A percentile compares a stretch with the other conserved stretches of the same genome.
Evolutionary conservation across 2,113 vertebrate genomes (phyloP).

Genomic region (Hydrochoerus hydrochaeris): DNA sequence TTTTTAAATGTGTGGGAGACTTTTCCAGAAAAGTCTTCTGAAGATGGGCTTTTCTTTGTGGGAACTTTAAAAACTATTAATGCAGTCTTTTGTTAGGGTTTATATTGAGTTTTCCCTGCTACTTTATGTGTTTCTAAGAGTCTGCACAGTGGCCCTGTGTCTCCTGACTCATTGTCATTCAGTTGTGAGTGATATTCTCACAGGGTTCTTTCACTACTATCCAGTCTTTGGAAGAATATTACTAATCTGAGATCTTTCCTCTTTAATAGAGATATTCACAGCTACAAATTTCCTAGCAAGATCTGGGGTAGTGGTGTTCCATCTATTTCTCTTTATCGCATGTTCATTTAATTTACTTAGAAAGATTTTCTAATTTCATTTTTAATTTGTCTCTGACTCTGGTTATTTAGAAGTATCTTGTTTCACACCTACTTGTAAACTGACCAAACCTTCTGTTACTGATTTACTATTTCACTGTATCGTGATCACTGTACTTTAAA

Average conservation of each 20-base stretch:
- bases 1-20: neutral
- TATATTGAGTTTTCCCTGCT: neutral
- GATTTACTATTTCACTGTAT: neutral
- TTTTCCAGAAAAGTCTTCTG: neutral
- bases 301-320: neutral
- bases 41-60: neutral
- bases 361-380: neutral
- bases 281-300: neutral
- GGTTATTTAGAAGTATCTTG: neutral
- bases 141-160: neutral
- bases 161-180: neutral
- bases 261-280: neutral
- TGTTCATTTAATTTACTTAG: neutral
- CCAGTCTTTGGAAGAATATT: neutral
- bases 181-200: neutral
- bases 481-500: neutral
- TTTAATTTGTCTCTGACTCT: neutral
- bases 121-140: neutral
- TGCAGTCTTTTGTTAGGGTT: neutral
- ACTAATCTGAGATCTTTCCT: neutral
- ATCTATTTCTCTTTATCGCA: neutral
- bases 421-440: neutral
- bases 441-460: neutral
- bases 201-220: neutral
- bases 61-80: neutral